Base-by-base conservation (phyloP, 2,113 vertebrate species). In the Tinamus guttatus region DNA sequence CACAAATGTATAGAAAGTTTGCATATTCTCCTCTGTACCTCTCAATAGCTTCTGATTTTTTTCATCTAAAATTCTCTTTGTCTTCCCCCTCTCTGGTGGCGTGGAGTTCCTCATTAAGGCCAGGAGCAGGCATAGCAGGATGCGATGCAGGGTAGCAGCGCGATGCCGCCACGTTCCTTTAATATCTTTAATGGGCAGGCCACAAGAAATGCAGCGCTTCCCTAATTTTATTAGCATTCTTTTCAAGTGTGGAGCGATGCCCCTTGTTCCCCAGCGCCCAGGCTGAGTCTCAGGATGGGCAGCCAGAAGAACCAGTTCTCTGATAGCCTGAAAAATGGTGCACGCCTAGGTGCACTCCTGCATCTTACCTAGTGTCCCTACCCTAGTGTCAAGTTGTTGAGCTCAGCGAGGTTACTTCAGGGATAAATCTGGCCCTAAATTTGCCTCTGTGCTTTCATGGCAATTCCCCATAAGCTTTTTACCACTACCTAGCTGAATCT, bases 51-150 rank as follows among this genome's bases (percentile, higher is more conserved):
- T 77, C 54, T 68, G 36, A 78, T 94, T 90, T 94, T 96, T 92
- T 85, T 93, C 81, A 96, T 93, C 79, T 93, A 94, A 88, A 95
- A 94, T 94, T 97, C 89, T 79, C 84, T 95, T 94, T 96, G 86
- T 95, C 91, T 95, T 86, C 91, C 81, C 92, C 94, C 75, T 85
- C 81, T 92, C 79, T 92, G 84, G 68, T 84, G 73, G 49, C 75
- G 36, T 87, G 75, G 67, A 84, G 36, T 69, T 67, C 59, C 85
- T 97, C 87, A 94, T 96, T 96, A 94, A 94, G 80, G 52, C 34
- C 47, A 45, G 47, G 56, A 63, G 56, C 79, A 75, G 54, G 68
- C 85, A 94, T 90, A 79, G 70, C 76, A 83, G 52, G 27, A 63
- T 89, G 90, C 89, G 90, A 89, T 89, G 85, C 60, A 81, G 69